A percentile compares a stretch with the other conserved stretches of the same genome.
Evolutionary conservation across 92 coral and sea anemone species (phyloP).

Genomic region (Desmophyllum pertusum): DNA sequence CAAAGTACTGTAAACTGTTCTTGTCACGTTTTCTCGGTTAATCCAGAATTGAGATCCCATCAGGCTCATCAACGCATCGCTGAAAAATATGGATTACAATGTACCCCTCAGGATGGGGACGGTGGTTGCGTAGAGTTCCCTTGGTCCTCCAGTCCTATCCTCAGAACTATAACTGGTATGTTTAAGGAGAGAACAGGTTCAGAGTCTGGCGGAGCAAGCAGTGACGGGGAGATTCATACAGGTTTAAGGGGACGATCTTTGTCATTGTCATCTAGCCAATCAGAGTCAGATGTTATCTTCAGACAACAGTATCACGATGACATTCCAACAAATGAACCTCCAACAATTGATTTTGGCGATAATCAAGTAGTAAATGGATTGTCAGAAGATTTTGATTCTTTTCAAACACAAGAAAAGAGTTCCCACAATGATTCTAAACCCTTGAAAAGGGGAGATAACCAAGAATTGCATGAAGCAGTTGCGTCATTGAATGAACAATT

Average conservation of each 20-base stretch:
- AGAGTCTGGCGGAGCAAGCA: slow-evolving; percentile 41
- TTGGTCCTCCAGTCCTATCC: slow-evolving; percentile 74
- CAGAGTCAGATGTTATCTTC: slow-evolving; percentile 22
- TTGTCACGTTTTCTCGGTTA: slow-evolving; percentile 92
- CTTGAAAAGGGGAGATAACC: neutral
- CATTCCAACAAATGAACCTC: slow-evolving; percentile 16
- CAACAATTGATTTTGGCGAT: neutral
- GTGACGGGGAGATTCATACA: slow-evolving; percentile 31
- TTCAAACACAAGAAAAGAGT: neutral
- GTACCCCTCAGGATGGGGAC: slow-evolving; percentile 44
- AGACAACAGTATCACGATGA: neutral
- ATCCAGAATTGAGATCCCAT: slow-evolving; percentile 78
- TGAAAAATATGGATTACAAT: slow-evolving; percentile 72
- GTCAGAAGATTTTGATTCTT: neutral
- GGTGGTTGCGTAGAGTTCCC: slow-evolving; percentile 85
- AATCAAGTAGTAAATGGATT: slow-evolving; percentile 23
- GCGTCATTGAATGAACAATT: neutral
- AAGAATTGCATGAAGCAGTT: slow-evolving; percentile 1
- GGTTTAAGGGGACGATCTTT: slow-evolving; percentile 21
- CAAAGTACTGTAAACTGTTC: slow-evolving; percentile 80
- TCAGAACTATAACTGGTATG: slow-evolving; percentile 72
- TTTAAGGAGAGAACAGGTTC: slow-evolving; percentile 63
- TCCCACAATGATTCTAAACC: neutral
- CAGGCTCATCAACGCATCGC: slow-evolving; percentile 65
- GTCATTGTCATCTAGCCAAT: slow-evolving; percentile 44